Evolutionary conservation across 2,113 vertebrate genomes (phyloP).

Genomic region (Albula glossodonta): DNA sequence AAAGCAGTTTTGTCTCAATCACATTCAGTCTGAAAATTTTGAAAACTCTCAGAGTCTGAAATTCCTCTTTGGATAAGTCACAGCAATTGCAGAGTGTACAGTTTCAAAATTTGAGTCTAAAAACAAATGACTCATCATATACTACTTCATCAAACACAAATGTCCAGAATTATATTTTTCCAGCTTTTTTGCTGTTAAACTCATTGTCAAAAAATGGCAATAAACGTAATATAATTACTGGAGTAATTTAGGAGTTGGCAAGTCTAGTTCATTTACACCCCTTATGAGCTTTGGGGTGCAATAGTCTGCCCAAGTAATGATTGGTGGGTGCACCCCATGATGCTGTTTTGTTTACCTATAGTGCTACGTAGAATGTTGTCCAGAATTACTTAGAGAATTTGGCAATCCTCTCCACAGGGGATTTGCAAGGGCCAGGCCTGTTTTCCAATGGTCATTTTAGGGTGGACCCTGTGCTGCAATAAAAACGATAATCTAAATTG

Average conservation of each 20-base stretch:
- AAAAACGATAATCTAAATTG: neutral
- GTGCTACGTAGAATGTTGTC: neutral
- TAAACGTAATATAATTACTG: slow-evolving; percentile 21
- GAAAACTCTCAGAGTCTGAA: neutral
- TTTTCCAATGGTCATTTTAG: neutral
- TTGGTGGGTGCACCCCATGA: no score
- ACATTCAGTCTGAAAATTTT: neutral
- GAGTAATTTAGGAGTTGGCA: slow-evolving; percentile 39
- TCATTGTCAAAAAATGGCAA: slow-evolving; percentile 5
- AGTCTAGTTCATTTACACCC: slow-evolving; percentile 25
- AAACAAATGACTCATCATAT: neutral
- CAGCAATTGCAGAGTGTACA: neutral
- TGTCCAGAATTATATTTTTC: slow-evolving; percentile 4
- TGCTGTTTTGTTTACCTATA: no score
- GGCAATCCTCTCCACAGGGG: neutral
- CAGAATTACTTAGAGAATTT: neutral
- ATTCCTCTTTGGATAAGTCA: no score
- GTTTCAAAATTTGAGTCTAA: neutral
- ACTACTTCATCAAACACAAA: neutral
- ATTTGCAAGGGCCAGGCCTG: neutral
- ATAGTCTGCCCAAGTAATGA: neutral
- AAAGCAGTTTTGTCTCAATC: neutral
- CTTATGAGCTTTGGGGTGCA: slow-evolving; percentile 16
- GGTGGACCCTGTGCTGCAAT: neutral
- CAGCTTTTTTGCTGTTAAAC: neutral